phyloP scores from a whole-genome alignment of 1,140 invertebrate genomes.

The Heterodera schachtii region DNA sequence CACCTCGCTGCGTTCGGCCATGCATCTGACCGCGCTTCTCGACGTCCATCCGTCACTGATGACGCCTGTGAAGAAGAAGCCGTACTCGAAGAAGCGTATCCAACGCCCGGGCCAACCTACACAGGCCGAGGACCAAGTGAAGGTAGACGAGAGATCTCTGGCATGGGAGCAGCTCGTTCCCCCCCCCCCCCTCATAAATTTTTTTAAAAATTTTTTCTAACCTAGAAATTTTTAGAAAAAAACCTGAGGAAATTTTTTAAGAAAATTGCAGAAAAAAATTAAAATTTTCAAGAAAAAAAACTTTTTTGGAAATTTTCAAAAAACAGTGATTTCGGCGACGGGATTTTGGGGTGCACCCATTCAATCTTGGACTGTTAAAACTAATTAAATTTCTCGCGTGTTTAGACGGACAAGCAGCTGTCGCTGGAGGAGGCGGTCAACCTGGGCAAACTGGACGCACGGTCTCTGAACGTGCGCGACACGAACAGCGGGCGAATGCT shows the following conservation, averaged over 20 bases:
- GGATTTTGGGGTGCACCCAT: too few relatives aligned
- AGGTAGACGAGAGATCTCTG: conserved; percentile 55
- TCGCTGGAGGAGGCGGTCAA: conserved; percentile 78
- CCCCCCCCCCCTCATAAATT: too few relatives aligned
- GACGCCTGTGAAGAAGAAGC: conserved; percentile 72
- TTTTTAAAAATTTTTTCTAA: too few relatives aligned
- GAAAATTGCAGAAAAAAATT: too few relatives aligned
- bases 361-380: too few relatives aligned
- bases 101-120: conserved; percentile 67
- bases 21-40: conserved; percentile 69
- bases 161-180: conserved; percentile 65
- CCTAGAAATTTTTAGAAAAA: too few relatives aligned
- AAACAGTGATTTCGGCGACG: too few relatives aligned
- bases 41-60: conserved; percentile 62
- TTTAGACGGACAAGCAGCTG: conserved; percentile 70
- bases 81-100: conserved; percentile 75
- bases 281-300: too few relatives aligned
- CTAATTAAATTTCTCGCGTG: too few relatives aligned
- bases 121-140: conserved; percentile 77
- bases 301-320: too few relatives aligned
- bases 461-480: conserved; percentile 79
- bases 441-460: conserved; percentile 76
- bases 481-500: conserved; percentile 78
- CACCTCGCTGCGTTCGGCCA: conserved; percentile 80
- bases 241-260: too few relatives aligned